Evolutionary conservation across 2,113 vertebrate genomes (phyloP).

Genomic region (Meriones unguiculatus): DNA sequence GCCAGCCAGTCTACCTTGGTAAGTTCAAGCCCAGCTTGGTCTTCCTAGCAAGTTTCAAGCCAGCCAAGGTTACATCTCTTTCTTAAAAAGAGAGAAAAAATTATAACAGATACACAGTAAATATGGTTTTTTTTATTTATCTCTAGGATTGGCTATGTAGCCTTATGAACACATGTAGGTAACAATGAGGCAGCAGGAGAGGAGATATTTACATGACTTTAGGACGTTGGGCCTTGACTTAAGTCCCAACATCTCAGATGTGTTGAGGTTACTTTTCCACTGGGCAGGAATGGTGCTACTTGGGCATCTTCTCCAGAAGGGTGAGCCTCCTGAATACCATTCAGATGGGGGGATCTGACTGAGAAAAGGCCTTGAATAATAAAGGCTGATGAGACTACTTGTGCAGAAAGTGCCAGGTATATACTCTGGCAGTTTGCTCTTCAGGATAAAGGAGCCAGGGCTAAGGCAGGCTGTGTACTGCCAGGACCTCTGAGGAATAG

Average conservation of each 20-base stretch:
- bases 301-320: neutral
- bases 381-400: neutral
- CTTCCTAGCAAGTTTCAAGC: neutral
- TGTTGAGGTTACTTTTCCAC: neutral
- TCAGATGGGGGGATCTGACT: neutral
- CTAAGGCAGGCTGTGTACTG: neutral
- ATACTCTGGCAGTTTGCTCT: neutral
- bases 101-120: neutral
- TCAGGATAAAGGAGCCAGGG: neutral
- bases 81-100: neutral
- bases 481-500: neutral
- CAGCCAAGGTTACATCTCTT: neutral
- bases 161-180: neutral
- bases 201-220: neutral
- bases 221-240: neutral
- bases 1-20: neutral
- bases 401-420: neutral
- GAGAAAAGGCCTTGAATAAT: neutral
- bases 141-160: neutral
- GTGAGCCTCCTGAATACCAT: neutral
- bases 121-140: conserved; percentile 64
- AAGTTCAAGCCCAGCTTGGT: neutral
- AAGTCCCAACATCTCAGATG: neutral
- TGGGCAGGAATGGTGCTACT: neutral
- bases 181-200: neutral